phyloP scores from a whole-genome alignment of 1,140 invertebrate genomes.

The Bombus sibiricus region DNA sequence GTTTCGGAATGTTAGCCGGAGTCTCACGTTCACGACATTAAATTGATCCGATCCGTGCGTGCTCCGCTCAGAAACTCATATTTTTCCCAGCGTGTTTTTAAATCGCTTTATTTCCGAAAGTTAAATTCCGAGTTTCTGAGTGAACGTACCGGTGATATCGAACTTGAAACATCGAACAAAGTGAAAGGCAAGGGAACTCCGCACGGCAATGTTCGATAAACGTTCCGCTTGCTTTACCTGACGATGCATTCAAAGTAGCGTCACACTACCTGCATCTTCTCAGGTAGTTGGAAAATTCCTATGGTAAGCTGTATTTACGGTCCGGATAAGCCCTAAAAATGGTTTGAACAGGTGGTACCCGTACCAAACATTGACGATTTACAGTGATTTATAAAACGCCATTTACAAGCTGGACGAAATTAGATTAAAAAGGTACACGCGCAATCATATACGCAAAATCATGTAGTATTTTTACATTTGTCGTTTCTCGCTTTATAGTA shows the following conservation, averaged over 20 bases:
- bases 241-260: background rate
- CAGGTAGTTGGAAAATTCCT: background rate
- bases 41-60: conserved; percentile 2
- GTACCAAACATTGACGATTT: background rate
- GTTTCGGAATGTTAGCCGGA: background rate
- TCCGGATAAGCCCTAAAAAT: background rate
- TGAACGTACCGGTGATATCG: background rate
- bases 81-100: background rate
- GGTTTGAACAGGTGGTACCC: background rate
- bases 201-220: background rate
- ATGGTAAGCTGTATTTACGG: conserved; percentile 2
- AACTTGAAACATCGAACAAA: too few relatives aligned
- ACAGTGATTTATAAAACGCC: background rate
- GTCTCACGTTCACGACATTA: conserved; percentile 20
- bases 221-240: background rate
- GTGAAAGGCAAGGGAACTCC: background rate
- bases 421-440: background rate
- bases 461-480: background rate
- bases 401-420: background rate
- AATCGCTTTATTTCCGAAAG: conserved; percentile 13
- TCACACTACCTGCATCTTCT: background rate
- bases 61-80: background rate
- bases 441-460: too few relatives aligned
- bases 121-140: background rate
- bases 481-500: background rate